Evolutionary conservation across 2,888 invertebrate species (phyloP).

Genomic region (Ariolimax columbianus): DNA sequence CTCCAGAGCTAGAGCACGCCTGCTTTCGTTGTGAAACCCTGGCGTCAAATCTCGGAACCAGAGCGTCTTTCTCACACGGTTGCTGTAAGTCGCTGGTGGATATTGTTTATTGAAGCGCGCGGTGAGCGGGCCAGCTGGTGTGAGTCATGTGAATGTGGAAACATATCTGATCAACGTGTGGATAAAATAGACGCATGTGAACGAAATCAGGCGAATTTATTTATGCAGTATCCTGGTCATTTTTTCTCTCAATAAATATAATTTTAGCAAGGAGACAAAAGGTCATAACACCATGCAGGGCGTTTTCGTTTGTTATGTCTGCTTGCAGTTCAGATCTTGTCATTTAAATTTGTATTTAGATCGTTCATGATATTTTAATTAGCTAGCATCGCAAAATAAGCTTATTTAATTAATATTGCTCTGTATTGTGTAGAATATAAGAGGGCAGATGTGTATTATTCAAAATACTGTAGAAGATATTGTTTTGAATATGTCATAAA

Average conservation of each 20-base stretch:
- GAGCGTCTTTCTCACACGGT: neutral
- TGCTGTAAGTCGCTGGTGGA: neutral
- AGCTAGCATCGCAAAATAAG: too few species aligned
- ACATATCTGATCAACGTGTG: slow-evolving; percentile 24
- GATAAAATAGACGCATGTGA: slow-evolving; percentile 19
- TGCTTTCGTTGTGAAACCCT: neutral
- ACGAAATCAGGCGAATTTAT: neutral
- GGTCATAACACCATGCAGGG: neutral
- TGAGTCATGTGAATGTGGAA: neutral
- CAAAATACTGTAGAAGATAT: too few species aligned
- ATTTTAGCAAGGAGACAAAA: neutral
- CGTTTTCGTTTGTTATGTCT: too few species aligned
- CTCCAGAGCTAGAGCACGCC: neutral
- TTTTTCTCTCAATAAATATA: neutral
- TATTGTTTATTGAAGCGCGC: neutral
- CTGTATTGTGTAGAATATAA: too few species aligned
- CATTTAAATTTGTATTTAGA: too few species aligned
- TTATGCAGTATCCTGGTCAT: neutral
- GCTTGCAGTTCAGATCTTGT: too few species aligned
- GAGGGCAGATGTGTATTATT: too few species aligned
- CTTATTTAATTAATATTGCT: too few species aligned
- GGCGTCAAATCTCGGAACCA: neutral
- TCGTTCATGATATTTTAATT: too few species aligned
- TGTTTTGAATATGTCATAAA: too few species aligned
- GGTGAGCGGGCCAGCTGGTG: neutral